Conservation (phyloP, 2,888 invertebrate species). For the Diplazon laetatorius region DNA sequence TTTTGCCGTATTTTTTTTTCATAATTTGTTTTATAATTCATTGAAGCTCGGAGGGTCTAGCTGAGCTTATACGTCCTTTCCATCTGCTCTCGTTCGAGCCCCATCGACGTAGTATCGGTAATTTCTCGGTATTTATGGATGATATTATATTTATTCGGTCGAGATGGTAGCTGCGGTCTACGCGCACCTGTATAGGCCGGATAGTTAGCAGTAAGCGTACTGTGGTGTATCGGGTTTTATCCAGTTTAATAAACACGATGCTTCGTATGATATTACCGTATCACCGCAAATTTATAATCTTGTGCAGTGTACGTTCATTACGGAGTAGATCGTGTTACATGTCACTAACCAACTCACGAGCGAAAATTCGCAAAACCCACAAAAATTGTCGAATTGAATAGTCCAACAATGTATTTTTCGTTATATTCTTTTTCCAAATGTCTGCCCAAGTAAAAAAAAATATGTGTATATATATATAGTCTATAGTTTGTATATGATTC, state of each 20-base stretch:
- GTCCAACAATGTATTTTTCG: too few species aligned
- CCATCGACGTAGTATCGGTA: constrained; percentile 34
- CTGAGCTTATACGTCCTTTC: background rate
- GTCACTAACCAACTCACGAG: constrained; percentile 1
- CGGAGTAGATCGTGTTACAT: constrained; percentile 12
- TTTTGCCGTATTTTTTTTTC: background rate
- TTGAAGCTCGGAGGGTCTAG: background rate
- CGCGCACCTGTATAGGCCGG: constrained; percentile 1
- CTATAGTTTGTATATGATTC: too few species aligned
- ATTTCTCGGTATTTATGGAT: constrained; percentile 49
- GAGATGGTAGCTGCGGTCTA: constrained; percentile 41
- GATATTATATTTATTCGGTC: constrained; percentile 53
- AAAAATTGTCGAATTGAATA: background rate
- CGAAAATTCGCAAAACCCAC: background rate
- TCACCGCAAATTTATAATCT: constrained; percentile 42
- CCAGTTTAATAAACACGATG: constrained; percentile 31
- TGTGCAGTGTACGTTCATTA: constrained; percentile 15
- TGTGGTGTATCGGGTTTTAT: constrained; percentile 43
- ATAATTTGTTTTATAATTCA: constrained; percentile 32
- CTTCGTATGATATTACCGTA: constrained; percentile 40
- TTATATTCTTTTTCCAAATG: too few species aligned
- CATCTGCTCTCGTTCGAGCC: constrained; percentile 25
- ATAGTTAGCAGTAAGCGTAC: constrained; percentile 13
- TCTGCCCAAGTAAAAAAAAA: too few species aligned
- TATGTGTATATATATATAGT: too few species aligned